Evolutionary conservation across 2,797 vertebrate species (phyloP).

Genomic region (Pogoniulus pusillus): DNA sequence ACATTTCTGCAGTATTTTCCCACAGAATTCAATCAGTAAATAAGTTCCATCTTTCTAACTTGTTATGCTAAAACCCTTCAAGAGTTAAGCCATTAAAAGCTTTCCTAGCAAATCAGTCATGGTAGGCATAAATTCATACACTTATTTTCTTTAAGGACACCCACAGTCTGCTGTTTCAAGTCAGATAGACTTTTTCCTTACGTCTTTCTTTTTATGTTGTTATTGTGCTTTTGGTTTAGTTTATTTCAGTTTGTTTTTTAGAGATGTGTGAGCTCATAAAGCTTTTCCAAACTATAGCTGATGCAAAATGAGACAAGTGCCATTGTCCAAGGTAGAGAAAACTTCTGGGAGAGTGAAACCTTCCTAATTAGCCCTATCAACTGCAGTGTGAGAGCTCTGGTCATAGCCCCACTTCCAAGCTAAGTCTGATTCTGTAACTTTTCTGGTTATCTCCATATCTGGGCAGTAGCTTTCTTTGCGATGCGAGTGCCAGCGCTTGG

Average conservation of each 20-base stretch:
- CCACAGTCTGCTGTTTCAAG: not conserved
- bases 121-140: not conserved
- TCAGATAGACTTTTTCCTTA: not conserved
- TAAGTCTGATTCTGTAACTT: not conserved
- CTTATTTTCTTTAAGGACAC: constrained; percentile 12
- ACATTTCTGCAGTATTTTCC: constrained; percentile 67
- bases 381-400: not conserved
- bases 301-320: not conserved
- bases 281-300: not conserved
- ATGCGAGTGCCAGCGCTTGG: not conserved
- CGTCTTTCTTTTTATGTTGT: not conserved
- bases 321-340: not conserved
- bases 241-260: not conserved
- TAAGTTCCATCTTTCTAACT: constrained; percentile 62
- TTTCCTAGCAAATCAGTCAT: constrained; percentile 13
- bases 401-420: not conserved
- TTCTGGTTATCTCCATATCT: not conserved
- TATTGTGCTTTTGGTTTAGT: not conserved
- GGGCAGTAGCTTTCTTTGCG: not conserved
- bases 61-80: constrained; percentile 28
- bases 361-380: not conserved
- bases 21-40: constrained; percentile 61
- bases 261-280: not conserved
- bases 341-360: not conserved
- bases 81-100: constrained; percentile 30